phyloP scores from a whole-genome alignment of 2,888 invertebrate species.

The Cloeon dipterum region DNA sequence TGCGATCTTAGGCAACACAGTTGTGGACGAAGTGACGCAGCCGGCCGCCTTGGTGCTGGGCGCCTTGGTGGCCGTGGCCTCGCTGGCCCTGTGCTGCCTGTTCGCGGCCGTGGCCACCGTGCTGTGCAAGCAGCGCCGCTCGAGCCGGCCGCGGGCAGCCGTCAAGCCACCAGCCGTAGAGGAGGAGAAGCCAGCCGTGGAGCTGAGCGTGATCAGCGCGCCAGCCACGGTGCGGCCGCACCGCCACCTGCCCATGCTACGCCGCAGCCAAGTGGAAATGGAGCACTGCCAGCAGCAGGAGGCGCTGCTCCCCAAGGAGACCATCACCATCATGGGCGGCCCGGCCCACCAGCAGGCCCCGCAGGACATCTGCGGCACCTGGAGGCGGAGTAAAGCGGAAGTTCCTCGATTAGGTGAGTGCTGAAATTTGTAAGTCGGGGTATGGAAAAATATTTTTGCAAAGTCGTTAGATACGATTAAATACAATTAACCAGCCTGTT shows the following conservation, averaged over 20 bases:
- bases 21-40: constrained; percentile 1
- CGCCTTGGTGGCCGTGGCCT: constrained; percentile 15
- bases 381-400: background rate
- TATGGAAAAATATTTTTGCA: too few species aligned
- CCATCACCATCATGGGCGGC: too few species aligned
- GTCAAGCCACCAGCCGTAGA: constrained; percentile 2
- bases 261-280: background rate
- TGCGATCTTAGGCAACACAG: background rate
- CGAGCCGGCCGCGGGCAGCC: constrained; percentile 7
- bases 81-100: constrained; percentile 16
- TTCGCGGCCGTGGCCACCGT: constrained; percentile 17
- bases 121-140: constrained; percentile 14
- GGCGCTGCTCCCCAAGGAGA: background rate
- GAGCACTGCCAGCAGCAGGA: background rate
- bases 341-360: too few species aligned
- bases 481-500: too few species aligned
- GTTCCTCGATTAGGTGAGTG: background rate
- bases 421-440: too few species aligned
- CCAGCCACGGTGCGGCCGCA: constrained; percentile 1
- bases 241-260: background rate
- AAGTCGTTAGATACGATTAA: too few species aligned
- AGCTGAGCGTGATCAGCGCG: background rate
- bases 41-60: constrained; percentile 13
- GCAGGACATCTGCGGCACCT: background rate
- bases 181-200: constrained; percentile 2